phyloP scores from a whole-genome alignment of 2,797 vertebrate species.

The Alouatta caraya region DNA sequence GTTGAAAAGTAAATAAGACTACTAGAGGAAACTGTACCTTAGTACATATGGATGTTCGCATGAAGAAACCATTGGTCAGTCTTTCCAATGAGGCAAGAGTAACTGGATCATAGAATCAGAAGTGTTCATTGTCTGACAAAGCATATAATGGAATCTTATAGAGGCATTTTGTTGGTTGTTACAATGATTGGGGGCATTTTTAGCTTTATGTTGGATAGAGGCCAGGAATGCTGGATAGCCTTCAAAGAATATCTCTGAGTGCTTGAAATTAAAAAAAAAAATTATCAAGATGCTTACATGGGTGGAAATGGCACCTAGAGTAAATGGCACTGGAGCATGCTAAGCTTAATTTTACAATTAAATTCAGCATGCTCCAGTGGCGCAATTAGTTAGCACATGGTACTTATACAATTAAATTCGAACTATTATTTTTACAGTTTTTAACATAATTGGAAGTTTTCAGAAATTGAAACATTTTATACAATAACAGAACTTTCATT shows the following conservation, averaged over 20 bases:
- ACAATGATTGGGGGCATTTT: background rate
- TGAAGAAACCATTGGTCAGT: background rate
- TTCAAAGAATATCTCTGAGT: background rate
- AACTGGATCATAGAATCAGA: background rate
- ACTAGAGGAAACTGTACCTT: background rate
- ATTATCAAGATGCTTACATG: background rate
- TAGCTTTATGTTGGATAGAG: background rate
- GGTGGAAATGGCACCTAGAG: background rate
- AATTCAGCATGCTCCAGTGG: background rate
- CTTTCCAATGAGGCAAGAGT: background rate
- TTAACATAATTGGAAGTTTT: background rate
- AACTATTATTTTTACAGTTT: background rate
- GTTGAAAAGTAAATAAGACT: background rate
- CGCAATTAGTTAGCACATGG: too few relatives aligned
- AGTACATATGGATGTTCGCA: background rate
- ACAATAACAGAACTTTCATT: background rate
- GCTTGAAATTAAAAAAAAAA: background rate
- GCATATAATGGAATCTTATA: background rate
- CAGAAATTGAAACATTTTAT: background rate
- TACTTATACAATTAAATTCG: background rate
- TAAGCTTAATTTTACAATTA: background rate
- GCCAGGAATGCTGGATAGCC: background rate
- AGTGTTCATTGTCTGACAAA: background rate
- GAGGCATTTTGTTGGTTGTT: background rate
- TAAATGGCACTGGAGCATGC: too few relatives aligned